Evolutionary conservation across 2,797 vertebrate species (phyloP), one percentile per base, ranked within the genome.

Genomic region (Zenarchopterus dispar): DNA sequence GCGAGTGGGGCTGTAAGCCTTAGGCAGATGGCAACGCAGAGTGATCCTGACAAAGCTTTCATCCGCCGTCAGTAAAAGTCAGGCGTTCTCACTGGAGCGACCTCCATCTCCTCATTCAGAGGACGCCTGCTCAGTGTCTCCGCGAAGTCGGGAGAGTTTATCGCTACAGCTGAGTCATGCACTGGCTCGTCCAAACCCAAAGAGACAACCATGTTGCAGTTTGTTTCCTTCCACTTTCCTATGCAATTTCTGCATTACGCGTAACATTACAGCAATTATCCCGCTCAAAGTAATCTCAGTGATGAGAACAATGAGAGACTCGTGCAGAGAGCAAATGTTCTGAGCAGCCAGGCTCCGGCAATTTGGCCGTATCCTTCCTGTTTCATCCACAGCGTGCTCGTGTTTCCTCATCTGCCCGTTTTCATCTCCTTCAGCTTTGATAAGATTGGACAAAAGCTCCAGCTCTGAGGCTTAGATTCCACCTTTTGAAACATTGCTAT

Each of bases 101-200:
- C 4, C 31, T 2, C 63, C 44, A 11, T 59, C 66, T 72, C 59
- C 74, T 73, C 55, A 56, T 74, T 80, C 51, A 33, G 33, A 74
- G 63, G 62, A 66, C 28, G 77, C 73, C 56, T 43, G 62, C 68
- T 85, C 82, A 73, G 81, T 63, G 42, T 67, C 80, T 84, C 62
- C 67, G 60, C 56, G 46, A 47, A 73, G 50, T 65, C 81, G 56
- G 67, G 56, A 63, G 67, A 59, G 69, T 73, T 79, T 36, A 71
- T 53, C 13, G 44, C 60, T 69, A 47, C 47, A 2, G 84, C 89
- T 80, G 85, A 89, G 57, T 89, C 84, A 78, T 67, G 75, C 66
- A 5, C 44, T 15, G 5, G 45, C 74, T 77, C 71, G 36, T 67
- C 61, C 69, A 53, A 50, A 77, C 63, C 13, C 42, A 80, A 70